Evolutionary conservation across 1,140 invertebrate species (phyloP).

Genomic region (Pseudomyrmex gracilis): DNA sequence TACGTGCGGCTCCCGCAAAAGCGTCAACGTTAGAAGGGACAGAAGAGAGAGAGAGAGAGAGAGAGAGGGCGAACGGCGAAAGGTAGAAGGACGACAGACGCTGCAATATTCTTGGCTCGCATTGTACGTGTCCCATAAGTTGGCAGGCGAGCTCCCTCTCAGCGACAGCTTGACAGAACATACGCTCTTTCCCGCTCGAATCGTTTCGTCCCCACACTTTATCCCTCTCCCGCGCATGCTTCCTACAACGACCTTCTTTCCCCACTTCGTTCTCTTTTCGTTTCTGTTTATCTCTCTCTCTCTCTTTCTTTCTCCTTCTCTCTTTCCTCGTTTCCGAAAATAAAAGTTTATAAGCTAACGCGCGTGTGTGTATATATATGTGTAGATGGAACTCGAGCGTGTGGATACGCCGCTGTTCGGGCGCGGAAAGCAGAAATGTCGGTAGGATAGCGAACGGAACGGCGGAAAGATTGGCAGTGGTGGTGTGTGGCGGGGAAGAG

Average conservation of each 20-base stretch:
- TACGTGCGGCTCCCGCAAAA: conserved; percentile 45
- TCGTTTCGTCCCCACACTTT: conserved; percentile 50
- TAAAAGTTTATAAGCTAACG: conserved; percentile 80
- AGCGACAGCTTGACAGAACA: conserved; percentile 85
- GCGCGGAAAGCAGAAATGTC: conserved; percentile 57
- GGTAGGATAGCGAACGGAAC: conserved; percentile 47
- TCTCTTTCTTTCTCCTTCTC: not conserved
- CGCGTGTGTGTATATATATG: conserved; percentile 60
- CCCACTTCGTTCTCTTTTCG: conserved; percentile 3
- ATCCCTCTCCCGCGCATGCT: conserved; percentile 15
- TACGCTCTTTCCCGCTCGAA: conserved; percentile 77
- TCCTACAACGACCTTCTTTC: conserved; percentile 11
- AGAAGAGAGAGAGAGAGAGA: conserved; percentile 26
- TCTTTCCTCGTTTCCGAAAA: conserved; percentile 73
- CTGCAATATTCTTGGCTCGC: conserved; percentile 82
- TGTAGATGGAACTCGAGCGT: conserved; percentile 44
- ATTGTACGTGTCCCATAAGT: conserved; percentile 84
- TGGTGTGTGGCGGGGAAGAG: too few relatives aligned
- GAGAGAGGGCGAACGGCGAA: conserved; percentile 18
- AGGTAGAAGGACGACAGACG: conserved; percentile 69
- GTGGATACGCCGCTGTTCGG: conserved; percentile 41
- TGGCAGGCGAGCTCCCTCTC: conserved; percentile 81
- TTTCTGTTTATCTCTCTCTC: not conserved
- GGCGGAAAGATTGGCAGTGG: conserved; percentile 47
- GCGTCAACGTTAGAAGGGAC: conserved; percentile 59